Evolutionary conservation across 1,140 invertebrate genomes (phyloP).

Genomic region (Anthonomus grandis): DNA sequence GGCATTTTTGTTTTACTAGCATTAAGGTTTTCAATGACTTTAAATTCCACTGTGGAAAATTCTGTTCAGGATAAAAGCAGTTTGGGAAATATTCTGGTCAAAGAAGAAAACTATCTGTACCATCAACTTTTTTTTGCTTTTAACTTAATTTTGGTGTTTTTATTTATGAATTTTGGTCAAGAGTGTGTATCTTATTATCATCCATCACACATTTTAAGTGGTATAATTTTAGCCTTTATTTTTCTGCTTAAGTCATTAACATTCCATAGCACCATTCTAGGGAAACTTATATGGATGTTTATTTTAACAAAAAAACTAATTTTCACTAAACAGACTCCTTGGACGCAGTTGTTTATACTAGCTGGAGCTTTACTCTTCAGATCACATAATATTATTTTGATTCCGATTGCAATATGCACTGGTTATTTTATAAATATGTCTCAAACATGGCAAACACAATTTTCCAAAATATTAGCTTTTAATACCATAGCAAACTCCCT

Average conservation of each 20-base stretch:
- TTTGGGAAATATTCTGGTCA: slow-evolving; percentile 60
- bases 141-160: slow-evolving; percentile 49
- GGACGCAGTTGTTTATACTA: slow-evolving; percentile 54
- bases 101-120: slow-evolving; percentile 52
- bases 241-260: slow-evolving; percentile 41
- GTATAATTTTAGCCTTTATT: slow-evolving; percentile 42
- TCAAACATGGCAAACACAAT: slow-evolving; percentile 36
- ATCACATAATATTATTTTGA: slow-evolving; percentile 72
- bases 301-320: slow-evolving; percentile 25
- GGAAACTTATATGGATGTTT: slow-evolving; percentile 38
- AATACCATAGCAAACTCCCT: slow-evolving; percentile 68
- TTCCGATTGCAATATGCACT: slow-evolving; percentile 60
- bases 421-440: slow-evolving; percentile 36
- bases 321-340: slow-evolving; percentile 8
- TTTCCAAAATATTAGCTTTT: slow-evolving; percentile 47
- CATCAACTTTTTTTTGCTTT: slow-evolving; percentile 54
- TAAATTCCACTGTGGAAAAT: slow-evolving; percentile 86
- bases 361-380: slow-evolving; percentile 65
- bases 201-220: slow-evolving; percentile 5
- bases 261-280: slow-evolving; percentile 27
- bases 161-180: slow-evolving; percentile 17
- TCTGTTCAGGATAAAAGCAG: slow-evolving; percentile 71
- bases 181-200: slow-evolving; percentile 2
- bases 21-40: slow-evolving; percentile 58
- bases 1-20: not conserved